These are phyloP conservation scores for Phymanthus crucifer DNA, from an alignment of 92 coral and sea anemone genomes.

Conservation along the genomic window DNA sequence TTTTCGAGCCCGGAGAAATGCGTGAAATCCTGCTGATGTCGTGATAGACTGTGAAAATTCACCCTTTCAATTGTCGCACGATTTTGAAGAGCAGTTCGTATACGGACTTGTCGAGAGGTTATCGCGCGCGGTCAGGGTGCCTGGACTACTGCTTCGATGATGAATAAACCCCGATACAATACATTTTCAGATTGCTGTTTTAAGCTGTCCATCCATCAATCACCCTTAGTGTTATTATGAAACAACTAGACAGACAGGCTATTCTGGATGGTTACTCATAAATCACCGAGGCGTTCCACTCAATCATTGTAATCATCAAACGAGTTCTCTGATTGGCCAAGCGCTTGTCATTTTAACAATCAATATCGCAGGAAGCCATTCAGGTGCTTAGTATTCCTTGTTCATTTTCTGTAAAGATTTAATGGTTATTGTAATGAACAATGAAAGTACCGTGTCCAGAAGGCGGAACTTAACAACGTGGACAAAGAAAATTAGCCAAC, in stretches of 20 bases:
- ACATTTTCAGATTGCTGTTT: conserved; percentile 48
- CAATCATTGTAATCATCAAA: conserved; percentile 79
- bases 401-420: conserved; percentile 76
- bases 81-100: background rate
- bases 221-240: conserved; percentile 73
- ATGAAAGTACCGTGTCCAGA: conserved; percentile 73
- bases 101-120: conserved; percentile 16
- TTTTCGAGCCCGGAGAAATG: conserved; percentile 13
- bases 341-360: conserved; percentile 69
- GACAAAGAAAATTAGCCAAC: conserved; percentile 79
- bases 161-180: conserved; percentile 37
- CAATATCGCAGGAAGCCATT: conserved; percentile 55
- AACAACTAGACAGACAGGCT: conserved; percentile 81
- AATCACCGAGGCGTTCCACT: conserved; percentile 84
- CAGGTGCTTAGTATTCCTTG: conserved; percentile 65
- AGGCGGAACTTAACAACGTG: conserved; percentile 73
- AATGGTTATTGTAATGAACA: conserved; percentile 76
- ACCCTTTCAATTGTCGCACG: conserved; percentile 39
- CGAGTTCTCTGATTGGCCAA: conserved; percentile 66
- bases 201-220: conserved; percentile 80
- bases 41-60: conserved; percentile 54
- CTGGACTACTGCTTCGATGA: conserved; percentile 27
- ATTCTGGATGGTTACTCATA: conserved; percentile 77
- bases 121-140: conserved; percentile 5
- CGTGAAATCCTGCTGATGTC: conserved; percentile 34